A percentile compares a stretch with the other conserved stretches of the same genome.
Evolutionary conservation across 2,113 vertebrate genomes (phyloP).

Genomic region (Ardeotis arabs): DNA sequence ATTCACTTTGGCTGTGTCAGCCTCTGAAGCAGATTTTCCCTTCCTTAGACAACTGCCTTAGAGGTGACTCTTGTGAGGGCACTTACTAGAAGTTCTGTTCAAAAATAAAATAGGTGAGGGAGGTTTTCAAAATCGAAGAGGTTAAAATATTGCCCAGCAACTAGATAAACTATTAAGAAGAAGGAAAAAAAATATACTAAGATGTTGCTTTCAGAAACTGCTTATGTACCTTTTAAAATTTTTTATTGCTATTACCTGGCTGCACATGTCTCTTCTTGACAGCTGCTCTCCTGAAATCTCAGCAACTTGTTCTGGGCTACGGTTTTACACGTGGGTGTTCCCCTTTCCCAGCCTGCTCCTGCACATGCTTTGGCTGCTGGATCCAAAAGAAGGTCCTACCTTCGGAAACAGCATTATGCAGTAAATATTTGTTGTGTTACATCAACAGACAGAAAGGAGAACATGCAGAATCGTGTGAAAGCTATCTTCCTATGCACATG

Average conservation of each 20-base stretch:
- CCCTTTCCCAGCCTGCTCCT: neutral
- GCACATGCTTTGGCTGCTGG: neutral
- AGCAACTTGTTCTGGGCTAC: neutral
- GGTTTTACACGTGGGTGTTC: neutral
- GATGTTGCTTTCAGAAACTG: neutral
- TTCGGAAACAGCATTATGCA: neutral
- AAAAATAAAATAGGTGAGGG: neutral
- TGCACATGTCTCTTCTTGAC: neutral
- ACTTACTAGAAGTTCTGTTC: neutral
- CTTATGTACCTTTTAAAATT: no score
- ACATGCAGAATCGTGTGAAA: neutral
- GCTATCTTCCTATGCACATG: accelerated
- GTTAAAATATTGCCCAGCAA: constrained; percentile 34
- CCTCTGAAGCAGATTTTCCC: constrained; percentile 59
- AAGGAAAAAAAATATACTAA: neutral
- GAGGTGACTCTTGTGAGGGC: constrained; percentile 36
- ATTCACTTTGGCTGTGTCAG: constrained; percentile 46
- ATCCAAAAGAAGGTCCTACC: neutral
- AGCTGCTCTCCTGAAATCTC: neutral
- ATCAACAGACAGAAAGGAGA: neutral
- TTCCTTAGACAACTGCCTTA: constrained; percentile 10
- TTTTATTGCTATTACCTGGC: neutral
- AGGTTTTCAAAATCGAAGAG: neutral
- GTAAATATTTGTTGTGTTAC: neutral
- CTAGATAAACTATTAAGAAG: neutral